Evolutionary conservation across 2,113 vertebrate genomes (phyloP).

Genomic region (Arvicanthis niloticus): DNA sequence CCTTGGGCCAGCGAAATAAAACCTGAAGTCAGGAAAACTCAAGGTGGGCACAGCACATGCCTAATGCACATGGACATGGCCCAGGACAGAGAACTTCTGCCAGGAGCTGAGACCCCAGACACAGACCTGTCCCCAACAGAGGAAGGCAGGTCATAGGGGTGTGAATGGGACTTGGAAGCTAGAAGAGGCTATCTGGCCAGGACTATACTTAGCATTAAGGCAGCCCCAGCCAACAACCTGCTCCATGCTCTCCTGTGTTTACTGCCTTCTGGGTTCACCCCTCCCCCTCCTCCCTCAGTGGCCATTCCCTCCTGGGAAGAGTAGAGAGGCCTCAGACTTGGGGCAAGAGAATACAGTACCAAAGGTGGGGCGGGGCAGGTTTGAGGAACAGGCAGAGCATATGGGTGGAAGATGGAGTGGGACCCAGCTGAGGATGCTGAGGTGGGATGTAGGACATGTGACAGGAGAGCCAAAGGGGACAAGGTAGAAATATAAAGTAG

Average conservation of each 20-base stretch:
- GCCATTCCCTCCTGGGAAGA: neutral
- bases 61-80: neutral
- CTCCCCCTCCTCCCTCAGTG: neutral
- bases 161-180: too few relatives aligned
- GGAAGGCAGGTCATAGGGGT: neutral
- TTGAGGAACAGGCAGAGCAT: neutral
- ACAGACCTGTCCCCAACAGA: too few relatives aligned
- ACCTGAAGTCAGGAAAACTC: neutral
- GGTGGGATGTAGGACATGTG: too few relatives aligned
- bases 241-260: accelerated
- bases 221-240: neutral
- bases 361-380: neutral
- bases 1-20: neutral
- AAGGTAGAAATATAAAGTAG: neutral
- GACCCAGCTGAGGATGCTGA: neutral
- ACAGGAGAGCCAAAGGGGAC: neutral
- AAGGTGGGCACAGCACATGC: accelerated
- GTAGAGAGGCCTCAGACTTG: neutral
- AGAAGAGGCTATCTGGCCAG: neutral
- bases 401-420: neutral
- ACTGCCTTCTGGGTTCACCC: neutral
- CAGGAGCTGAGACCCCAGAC: neutral
- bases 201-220: neutral
- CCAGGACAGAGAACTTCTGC: neutral
- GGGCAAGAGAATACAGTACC: neutral